A percentile compares a stretch with the other conserved stretches of the same genome.
Evolutionary conservation across 2,113 vertebrate species (phyloP).

Genomic region (Sceloporus undulatus): DNA sequence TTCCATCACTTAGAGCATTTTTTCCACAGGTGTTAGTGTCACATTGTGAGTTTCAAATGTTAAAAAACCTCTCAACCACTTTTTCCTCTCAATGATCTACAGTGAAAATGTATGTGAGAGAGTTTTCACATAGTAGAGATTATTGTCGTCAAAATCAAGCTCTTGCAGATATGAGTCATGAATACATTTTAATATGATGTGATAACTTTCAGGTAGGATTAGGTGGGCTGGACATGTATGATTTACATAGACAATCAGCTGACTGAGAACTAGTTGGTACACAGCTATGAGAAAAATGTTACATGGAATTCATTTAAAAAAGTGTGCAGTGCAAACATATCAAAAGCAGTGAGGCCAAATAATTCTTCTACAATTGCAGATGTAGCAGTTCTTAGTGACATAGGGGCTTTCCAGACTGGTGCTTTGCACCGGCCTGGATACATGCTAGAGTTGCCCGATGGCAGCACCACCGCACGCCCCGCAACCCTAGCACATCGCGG

Average conservation of each 20-base stretch:
- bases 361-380: too few relatives aligned
- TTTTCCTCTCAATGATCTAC: not conserved
- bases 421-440: too few relatives aligned
- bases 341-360: not conserved
- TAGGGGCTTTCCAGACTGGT: too few relatives aligned
- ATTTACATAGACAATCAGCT: too few relatives aligned
- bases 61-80: not conserved
- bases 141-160: not conserved
- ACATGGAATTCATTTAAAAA: constrained; percentile 19
- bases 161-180: not conserved
- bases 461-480: too few relatives aligned
- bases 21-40: not conserved
- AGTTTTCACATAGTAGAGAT: not conserved
- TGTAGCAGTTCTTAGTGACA: too few relatives aligned
- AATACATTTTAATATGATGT: not conserved
- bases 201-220: not conserved
- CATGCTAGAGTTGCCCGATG: too few relatives aligned
- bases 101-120: not conserved
- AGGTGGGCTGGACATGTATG: too few relatives aligned
- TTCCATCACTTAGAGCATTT: not conserved
- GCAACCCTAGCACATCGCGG: too few relatives aligned
- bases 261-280: too few relatives aligned
- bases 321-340: not conserved
- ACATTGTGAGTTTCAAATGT: not conserved
- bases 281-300: constrained; percentile 5